Conservation (phyloP, 2,113 vertebrate genomes). For the Gnathonemus echidnorhynchus region DNA sequence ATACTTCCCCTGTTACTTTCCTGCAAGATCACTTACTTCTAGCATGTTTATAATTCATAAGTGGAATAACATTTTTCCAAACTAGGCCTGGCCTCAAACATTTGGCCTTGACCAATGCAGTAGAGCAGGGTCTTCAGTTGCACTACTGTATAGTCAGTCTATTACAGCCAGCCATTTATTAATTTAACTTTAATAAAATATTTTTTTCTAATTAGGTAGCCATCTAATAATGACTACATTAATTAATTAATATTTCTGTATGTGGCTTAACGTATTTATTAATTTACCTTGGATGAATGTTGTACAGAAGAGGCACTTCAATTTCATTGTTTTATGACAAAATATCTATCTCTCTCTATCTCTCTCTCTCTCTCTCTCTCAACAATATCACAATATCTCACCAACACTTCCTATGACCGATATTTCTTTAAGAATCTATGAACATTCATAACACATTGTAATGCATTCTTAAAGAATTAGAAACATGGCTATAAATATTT, state of each 20-base stretch:
- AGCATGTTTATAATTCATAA: not conserved
- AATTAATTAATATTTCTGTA: not conserved
- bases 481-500: not conserved
- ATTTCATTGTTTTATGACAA: too few relatives aligned
- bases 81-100: not conserved
- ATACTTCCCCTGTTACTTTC: not conserved
- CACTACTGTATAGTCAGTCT: not conserved
- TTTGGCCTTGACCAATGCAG: not conserved
- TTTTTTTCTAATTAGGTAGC: not conserved
- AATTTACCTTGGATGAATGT: too few relatives aligned
- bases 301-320: too few relatives aligned
- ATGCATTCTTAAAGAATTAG: not conserved
- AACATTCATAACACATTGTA: not conserved
- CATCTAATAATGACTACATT: not conserved
- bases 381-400: not conserved
- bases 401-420: not conserved
- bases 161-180: not conserved
- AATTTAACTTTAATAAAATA: not conserved
- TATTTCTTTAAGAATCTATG: not conserved
- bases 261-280: too few relatives aligned
- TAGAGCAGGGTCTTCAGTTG: not conserved
- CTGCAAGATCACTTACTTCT: not conserved
- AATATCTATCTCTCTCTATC: too few relatives aligned
- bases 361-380: too few relatives aligned
- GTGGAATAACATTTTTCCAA: not conserved